Evolutionary conservation across 92 coral and sea anemone species (phyloP).

Genomic region (Zoanthus sansibaricus): DNA sequence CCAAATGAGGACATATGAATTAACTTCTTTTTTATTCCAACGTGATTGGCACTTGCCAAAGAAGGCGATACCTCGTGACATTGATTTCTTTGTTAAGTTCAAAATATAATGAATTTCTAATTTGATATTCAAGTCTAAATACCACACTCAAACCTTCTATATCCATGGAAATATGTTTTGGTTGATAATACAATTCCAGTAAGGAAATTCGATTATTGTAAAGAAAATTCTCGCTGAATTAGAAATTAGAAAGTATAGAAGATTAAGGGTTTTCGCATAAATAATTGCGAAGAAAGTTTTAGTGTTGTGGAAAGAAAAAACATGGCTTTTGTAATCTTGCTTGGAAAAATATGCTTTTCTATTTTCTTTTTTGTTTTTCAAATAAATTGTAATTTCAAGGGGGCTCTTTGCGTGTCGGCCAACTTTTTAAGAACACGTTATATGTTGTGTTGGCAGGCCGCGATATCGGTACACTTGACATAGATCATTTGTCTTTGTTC

Average conservation of each 20-base stretch:
- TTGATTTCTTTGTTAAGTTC: slow-evolving; percentile 43
- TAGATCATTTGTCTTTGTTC: background rate
- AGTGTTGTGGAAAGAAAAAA: background rate
- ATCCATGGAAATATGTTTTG: slow-evolving; percentile 80
- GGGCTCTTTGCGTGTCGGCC: background rate
- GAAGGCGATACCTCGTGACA: slow-evolving; percentile 52
- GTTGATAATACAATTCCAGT: slow-evolving; percentile 37
- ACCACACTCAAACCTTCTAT: slow-evolving; percentile 74
- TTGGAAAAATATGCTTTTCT: background rate
- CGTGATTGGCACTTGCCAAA: slow-evolving; percentile 77
- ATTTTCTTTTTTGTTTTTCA: background rate
- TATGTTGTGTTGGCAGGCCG: background rate
- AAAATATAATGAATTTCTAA: slow-evolving; percentile 61
- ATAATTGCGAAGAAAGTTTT: too few relatives aligned
- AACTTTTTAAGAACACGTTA: slow-evolving; percentile 3
- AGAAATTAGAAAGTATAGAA: background rate
- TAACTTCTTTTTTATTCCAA: slow-evolving; percentile 44
- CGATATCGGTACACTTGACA: slow-evolving; percentile 1
- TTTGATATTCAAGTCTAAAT: slow-evolving; percentile 64
- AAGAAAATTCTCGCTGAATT: slow-evolving; percentile 19
- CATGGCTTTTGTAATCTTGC: background rate
- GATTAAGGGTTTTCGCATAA: background rate
- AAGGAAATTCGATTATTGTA: slow-evolving; percentile 21
- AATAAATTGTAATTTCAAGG: too few relatives aligned
- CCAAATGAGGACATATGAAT: slow-evolving; percentile 61